phyloP scores from a whole-genome alignment of 2,113 vertebrate genomes.

The Melanocharis versteri region DNA sequence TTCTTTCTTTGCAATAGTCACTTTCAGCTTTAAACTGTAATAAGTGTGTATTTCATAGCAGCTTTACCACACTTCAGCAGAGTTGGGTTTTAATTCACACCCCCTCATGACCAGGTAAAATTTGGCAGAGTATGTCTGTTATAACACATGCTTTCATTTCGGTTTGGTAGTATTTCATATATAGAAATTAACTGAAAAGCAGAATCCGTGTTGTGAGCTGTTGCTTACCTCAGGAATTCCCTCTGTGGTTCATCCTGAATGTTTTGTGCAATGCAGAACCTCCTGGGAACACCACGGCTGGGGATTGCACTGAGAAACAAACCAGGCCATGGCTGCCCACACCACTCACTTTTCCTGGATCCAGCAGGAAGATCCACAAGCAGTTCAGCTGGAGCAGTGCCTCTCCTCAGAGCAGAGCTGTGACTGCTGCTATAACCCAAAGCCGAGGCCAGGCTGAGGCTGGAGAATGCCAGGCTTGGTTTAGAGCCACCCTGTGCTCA shows the following conservation, averaged over 20 bases:
- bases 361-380: neutral
- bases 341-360: neutral
- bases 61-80: neutral
- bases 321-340: neutral
- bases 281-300: neutral
- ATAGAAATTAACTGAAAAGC: neutral
- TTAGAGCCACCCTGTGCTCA: neutral
- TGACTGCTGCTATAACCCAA: neutral
- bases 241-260: neutral
- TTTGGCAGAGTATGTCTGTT: neutral
- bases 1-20: neutral
- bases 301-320: neutral
- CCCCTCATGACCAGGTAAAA: neutral
- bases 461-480: neutral
- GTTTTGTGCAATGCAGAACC: neutral
- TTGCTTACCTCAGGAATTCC: neutral
- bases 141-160: neutral
- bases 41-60: rapidly evolving
- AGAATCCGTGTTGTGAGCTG: neutral
- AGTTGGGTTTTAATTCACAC: neutral
- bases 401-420: neutral
- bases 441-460: neutral
- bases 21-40: neutral
- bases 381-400: neutral
- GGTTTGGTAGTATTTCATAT: neutral